Conservation (phyloP, 2,113 vertebrate species). For the Neolamprologus ventralis region DNA sequence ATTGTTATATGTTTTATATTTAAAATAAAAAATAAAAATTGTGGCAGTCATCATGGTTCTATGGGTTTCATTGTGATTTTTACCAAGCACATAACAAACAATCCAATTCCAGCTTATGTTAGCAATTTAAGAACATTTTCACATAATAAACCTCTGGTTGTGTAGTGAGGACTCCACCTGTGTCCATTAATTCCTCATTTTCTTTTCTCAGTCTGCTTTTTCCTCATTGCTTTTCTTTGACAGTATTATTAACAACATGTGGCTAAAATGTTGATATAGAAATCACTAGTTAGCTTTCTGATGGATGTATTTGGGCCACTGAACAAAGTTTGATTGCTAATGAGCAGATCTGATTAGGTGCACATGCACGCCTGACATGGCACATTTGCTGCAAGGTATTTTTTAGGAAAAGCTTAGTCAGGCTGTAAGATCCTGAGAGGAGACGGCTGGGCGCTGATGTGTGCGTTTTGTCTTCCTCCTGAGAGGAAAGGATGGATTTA, state of each 20-base stretch:
- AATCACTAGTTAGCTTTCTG: neutral
- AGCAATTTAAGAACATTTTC: neutral
- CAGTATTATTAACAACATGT: neutral
- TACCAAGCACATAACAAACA: neutral
- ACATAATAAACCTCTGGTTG: neutral
- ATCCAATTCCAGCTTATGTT: neutral
- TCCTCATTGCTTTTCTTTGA: neutral
- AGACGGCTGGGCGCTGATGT: conserved; percentile 10
- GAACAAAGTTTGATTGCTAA: conserved; percentile 4
- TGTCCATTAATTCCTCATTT: neutral
- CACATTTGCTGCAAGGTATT: conserved; percentile 36
- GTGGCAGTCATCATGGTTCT: neutral
- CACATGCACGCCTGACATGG: neutral
- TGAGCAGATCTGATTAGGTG: conserved; percentile 2
- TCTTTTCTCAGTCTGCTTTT: neutral
- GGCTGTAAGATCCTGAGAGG: conserved; percentile 16
- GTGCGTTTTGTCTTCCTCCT: conserved; percentile 23
- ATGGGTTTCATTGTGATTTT: neutral
- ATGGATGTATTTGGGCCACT: neutral
- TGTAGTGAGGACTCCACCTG: neutral
- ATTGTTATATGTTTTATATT: neutral
- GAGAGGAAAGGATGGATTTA: conserved; percentile 47
- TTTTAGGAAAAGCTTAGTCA: conserved; percentile 28
- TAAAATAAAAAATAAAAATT: neutral
- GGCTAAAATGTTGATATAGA: neutral